Percentiles rank a stretch among this genome's conserved stretches.
These are phyloP conservation scores for Teleiodes luculella DNA, from an alignment of 2,888 invertebrate genomes.

Conservation along the genomic window DNA sequence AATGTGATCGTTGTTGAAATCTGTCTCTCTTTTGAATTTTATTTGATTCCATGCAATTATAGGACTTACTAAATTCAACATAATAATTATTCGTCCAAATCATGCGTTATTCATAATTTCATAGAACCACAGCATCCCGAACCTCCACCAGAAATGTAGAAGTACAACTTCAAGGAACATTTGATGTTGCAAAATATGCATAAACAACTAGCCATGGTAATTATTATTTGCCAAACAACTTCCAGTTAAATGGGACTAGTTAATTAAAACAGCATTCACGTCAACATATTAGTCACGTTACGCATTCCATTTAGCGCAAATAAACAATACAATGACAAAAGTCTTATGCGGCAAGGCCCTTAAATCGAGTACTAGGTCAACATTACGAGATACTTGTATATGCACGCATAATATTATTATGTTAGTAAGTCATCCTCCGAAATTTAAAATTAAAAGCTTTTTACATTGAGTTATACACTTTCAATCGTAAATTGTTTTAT, in stretches of 20 bases:
- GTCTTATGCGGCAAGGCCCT: slow-evolving; percentile 26
- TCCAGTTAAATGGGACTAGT: slow-evolving; percentile 5
- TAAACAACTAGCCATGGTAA: slow-evolving; percentile 1
- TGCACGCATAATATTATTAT: no score
- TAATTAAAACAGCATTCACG: slow-evolving; percentile 20
- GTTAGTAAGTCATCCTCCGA: no score
- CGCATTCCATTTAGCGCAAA: slow-evolving; percentile 5
- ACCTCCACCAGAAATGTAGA: no score
- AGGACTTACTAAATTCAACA: background rate
- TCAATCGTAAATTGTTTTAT: background rate
- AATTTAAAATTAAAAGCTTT: no score
- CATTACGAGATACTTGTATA: background rate
- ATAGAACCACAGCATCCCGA: no score
- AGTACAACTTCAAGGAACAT: no score
- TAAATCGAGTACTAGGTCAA: slow-evolving; percentile 27
- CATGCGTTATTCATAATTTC: no score
- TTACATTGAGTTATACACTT: no score
- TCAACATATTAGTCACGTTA: slow-evolving; percentile 15
- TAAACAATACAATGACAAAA: slow-evolving; percentile 8
- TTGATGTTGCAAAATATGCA: slow-evolving; percentile 9
- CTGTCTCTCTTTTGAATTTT: no score
- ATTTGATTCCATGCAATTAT: no score
- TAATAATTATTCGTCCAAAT: background rate
- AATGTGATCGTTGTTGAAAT: no score
- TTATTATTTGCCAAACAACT: background rate